Evolutionary conservation across 2,797 vertebrate species (phyloP).

Genomic region (Xyrichtys novacula): DNA sequence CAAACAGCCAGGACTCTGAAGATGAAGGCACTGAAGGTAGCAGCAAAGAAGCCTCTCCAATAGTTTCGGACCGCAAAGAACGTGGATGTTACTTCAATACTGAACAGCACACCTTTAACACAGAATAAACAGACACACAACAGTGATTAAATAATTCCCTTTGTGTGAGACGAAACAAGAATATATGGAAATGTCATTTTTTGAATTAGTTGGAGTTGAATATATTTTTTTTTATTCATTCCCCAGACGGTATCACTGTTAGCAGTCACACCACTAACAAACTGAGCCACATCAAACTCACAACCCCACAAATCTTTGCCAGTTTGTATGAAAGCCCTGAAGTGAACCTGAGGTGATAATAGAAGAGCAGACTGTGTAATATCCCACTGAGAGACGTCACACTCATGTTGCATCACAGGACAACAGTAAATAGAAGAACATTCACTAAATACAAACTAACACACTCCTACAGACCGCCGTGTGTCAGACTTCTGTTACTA

Average conservation of each 20-base stretch:
- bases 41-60: conserved; percentile 98
- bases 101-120: conserved; percentile 93
- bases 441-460: background rate
- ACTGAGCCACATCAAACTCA: no score
- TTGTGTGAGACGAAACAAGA: no score
- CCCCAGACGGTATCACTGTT: no score
- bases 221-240: no score
- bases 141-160: no score
- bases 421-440: background rate
- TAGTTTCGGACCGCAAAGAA: conserved; percentile 99
- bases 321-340: background rate
- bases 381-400: conserved; percentile 2
- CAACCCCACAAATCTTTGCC: no score
- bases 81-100: conserved; percentile 97
- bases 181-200: no score
- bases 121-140: conserved; percentile 9
- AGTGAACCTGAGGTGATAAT: background rate
- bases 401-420: background rate
- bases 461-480: background rate
- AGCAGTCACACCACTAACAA: no score
- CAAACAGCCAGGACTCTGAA: conserved; percentile 96
- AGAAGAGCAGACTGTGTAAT: background rate
- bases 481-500: background rate
- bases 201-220: no score
- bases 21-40: conserved; percentile 98